Percentiles rank a stretch among this genome's conserved stretches.
Evolutionary conservation across 2,888 invertebrate species (phyloP).

Genomic region (Prostheceraeus crozeri): DNA sequence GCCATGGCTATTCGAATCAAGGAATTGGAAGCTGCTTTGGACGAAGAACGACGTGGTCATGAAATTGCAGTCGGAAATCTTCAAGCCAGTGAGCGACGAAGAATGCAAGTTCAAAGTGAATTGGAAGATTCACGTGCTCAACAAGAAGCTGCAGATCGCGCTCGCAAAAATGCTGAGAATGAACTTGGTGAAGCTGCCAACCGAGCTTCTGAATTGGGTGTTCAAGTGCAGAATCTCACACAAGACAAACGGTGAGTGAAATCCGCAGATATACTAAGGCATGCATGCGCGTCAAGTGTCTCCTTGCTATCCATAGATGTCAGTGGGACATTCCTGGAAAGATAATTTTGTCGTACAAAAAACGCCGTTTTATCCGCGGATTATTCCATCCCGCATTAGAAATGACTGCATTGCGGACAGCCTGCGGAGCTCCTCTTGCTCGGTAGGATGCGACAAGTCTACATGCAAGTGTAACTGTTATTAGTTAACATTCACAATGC

Average conservation of each 20-base stretch:
- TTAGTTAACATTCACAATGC: too few relatives aligned
- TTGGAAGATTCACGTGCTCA: slow-evolving; percentile 71
- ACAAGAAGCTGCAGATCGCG: slow-evolving; percentile 57
- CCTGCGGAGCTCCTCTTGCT: too few relatives aligned
- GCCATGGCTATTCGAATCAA: slow-evolving; percentile 83
- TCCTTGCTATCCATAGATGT: too few relatives aligned
- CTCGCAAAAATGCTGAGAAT: slow-evolving; percentile 55
- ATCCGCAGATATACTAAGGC: too few relatives aligned
- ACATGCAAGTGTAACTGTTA: too few relatives aligned
- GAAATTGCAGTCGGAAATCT: slow-evolving; percentile 47
- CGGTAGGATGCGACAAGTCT: too few relatives aligned
- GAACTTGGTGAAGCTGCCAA: slow-evolving; percentile 79
- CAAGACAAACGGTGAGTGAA: slow-evolving; percentile 86
- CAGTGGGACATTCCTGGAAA: too few relatives aligned
- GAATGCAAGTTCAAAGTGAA: slow-evolving; percentile 72
- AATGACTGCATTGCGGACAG: too few relatives aligned
- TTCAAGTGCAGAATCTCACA: slow-evolving; percentile 86
- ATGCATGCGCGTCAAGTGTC: too few relatives aligned
- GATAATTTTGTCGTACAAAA: too few relatives aligned
- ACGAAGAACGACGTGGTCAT: slow-evolving; percentile 51
- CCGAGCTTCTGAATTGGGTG: slow-evolving; percentile 85
- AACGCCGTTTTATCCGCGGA: too few relatives aligned
- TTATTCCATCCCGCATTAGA: too few relatives aligned
- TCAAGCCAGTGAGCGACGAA: slow-evolving; percentile 52
- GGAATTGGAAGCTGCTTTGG: slow-evolving; percentile 54